Evolutionary conservation across 2,888 invertebrate genomes (phyloP).

Genomic region (Nomada fabriciana): DNA sequence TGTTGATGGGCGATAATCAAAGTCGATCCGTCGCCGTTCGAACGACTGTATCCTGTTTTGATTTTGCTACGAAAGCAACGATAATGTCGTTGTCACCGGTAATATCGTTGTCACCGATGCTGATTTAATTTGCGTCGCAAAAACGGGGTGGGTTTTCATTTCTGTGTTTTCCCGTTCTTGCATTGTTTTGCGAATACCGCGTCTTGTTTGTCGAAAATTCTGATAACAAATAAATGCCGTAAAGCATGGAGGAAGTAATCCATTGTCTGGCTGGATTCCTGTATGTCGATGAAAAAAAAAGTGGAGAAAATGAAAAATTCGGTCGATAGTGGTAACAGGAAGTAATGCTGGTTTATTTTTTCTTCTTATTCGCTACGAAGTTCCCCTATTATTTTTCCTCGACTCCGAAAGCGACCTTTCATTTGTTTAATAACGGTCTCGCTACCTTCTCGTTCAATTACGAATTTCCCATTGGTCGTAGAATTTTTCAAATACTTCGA

Average conservation of each 20-base stretch:
- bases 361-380: too few relatives aligned
- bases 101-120: background rate
- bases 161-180: background rate
- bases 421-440: too few relatives aligned
- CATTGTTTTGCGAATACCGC: too few relatives aligned
- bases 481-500: too few relatives aligned
- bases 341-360: too few relatives aligned
- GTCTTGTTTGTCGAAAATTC: background rate
- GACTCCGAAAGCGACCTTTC: too few relatives aligned
- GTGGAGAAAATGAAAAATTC: too few relatives aligned
- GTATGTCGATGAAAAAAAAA: background rate
- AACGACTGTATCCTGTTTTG: background rate
- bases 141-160: too few relatives aligned
- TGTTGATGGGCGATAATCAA: conserved; percentile 26
- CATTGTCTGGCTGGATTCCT: background rate
- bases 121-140: background rate
- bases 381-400: too few relatives aligned
- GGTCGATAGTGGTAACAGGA: too few relatives aligned
- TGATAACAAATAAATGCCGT: background rate
- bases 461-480: too few relatives aligned
- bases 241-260: background rate
- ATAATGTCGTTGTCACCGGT: background rate
- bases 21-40: background rate
- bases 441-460: too few relatives aligned
- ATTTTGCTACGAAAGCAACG: background rate